Base-by-base conservation (phyloP, 2,113 vertebrate species). In the Taurulus bubalis region DNA sequence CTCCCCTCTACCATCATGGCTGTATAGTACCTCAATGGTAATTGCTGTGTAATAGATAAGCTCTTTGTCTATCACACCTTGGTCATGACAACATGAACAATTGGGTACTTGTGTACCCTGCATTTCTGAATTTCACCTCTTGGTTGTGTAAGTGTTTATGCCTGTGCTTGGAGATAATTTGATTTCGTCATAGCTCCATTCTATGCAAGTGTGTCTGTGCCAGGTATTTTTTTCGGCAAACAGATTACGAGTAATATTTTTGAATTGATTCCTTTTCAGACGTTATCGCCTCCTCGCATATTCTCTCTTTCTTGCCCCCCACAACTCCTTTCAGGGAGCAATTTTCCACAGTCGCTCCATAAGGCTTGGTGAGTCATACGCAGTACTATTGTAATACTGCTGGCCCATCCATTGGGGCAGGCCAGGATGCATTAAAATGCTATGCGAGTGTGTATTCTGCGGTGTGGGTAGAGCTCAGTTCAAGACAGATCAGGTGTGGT, bases 381-480 rank as follows among this genome's bases (percentile, higher is more conserved):
- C 63, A 75, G 74, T 55, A 40, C 79, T 75, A 66, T 87, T 76
- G 79, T 87, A 84, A 75, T 89, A 82, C 91, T 86, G 78, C 65
- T 47, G 70, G 81, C 28, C 18, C 65, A 79, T 89, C 71, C 79
- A 87, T 87, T 75, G 79, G 74, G 87, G 83, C 45, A 71, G 81
- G 60, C 8, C 0, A 34, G 73, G 58, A 75, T 79, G 82, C 72
- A 90, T 90, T 92, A 90, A 75, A 82, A 94, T 92, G 92, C 91
- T 70, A 71, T 55, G 85, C 1, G 76, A 64, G 91, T 82, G 53
- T 82, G 65, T 79, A 85, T 83, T 84, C 77, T 85, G 86, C 86
- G 79, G 71, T 59, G 60, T 75, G 76, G 45, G 72, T 42, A 55
- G 72, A 85, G 84, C 72, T 92, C 83, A 71, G 77, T 82, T 86